phyloP scores from a whole-genome alignment of 2,888 invertebrate genomes.

The Crocallis elinguaria region DNA sequence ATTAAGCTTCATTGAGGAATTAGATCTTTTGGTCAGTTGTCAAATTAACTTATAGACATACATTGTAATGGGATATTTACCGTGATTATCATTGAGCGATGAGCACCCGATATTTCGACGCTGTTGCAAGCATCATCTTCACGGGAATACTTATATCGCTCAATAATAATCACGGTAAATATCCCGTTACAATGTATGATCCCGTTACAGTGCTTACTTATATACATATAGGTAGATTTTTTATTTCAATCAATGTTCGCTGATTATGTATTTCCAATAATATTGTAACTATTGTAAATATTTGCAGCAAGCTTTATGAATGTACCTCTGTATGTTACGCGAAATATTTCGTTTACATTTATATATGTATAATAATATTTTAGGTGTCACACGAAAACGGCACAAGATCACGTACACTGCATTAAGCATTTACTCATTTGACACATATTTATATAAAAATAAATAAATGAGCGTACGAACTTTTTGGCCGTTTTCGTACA shows the following conservation, averaged over 20 bases:
- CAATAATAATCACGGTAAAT: too few relatives aligned
- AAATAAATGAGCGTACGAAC: conserved; percentile 49
- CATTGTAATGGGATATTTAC: too few relatives aligned
- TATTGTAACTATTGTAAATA: conserved; percentile 49
- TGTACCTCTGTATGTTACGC: conserved; percentile 68
- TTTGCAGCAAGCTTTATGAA: conserved; percentile 70
- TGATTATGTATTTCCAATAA: conserved; percentile 47
- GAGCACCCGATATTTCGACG: not conserved
- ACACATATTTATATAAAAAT: conserved; percentile 46
- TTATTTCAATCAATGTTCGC: conserved; percentile 43
- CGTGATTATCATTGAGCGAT: too few relatives aligned
- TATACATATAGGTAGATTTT: not conserved
- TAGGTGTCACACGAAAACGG: conserved; percentile 62
- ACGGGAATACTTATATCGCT: too few relatives aligned
- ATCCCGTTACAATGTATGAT: too few relatives aligned
- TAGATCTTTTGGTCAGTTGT: too few relatives aligned
- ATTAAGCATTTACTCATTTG: conserved; percentile 63
- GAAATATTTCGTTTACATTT: conserved; percentile 70
- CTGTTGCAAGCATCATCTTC: too few relatives aligned
- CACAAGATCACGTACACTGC: conserved; percentile 52
- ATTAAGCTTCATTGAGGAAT: too few relatives aligned
- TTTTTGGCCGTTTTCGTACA: conserved; percentile 64
- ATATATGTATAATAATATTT: conserved; percentile 46
- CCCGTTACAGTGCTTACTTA: too few relatives aligned
- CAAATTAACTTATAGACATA: too few relatives aligned